Evolutionary conservation across 2,797 vertebrate genomes (phyloP), one percentile per base, ranked within the genome.

Genomic region (Lophius americanus): DNA sequence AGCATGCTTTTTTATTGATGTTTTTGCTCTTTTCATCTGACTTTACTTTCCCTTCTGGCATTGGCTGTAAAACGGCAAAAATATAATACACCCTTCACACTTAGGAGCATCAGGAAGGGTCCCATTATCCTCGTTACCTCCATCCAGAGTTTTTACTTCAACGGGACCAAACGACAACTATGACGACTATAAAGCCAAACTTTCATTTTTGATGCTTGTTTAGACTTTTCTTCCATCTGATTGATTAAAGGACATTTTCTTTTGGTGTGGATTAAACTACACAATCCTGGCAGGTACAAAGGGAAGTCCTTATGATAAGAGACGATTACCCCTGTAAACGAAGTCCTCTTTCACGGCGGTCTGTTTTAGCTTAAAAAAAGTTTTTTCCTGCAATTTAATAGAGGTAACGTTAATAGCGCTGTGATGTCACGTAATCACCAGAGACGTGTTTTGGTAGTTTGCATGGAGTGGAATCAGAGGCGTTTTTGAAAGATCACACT

Each of bases 1-100:
- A 41, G 47, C 70, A 68, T 76, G 71, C 59, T 75, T 59, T 87
- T 88, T 86, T 83, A 74, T 77, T 85, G 74, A 76, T 57, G 70
- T 82, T 88, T 68, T 72, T 85, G 67, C 62, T 83, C 78, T 79
- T 86, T 84, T 85, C 79, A 87, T 88, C 83, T 52, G 50, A 74
- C 64, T 86, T 89, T 73, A 83, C 78, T 83, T 87, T 87, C 68
- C 75, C 68, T 62, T 76, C 74, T 55, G 77, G 65, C 72, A 63
- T 32, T 44, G 81, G 77, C 74, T 74, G 76, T 83, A 81, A 84
- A 84, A 82, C 4, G 23, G 70, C 74, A 63, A 71, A 23, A 52
- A 75, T 80, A 89, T 58, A 10, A 84, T 79, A 78, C 65, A 59
- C 41, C 48, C 8, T 79, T 84, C 67, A 65, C 88, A 73, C 82